Base-by-base conservation (phyloP, 2,797 vertebrate species). In the Amblyraja radiata region DNA sequence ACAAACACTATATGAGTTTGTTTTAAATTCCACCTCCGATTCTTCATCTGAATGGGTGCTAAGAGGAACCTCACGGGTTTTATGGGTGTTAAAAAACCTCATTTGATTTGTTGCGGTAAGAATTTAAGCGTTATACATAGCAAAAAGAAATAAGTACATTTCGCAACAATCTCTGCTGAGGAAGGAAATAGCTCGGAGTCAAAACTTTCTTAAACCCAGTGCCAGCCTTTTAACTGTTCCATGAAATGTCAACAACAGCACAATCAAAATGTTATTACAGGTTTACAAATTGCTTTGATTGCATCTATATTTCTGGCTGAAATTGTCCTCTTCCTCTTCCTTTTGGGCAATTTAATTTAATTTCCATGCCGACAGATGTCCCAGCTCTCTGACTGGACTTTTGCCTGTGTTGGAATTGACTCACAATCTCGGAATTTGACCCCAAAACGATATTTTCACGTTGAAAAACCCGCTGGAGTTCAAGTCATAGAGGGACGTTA, bases 231-330 rank as follows among this genome's bases (percentile, higher is more conserved):
- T 61, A 73, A 74, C 90, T 91, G 36, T 39, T 91, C 68, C 65
- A 71, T 73, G 90, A 71, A 91, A 91, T 73, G 90, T 74, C 90
- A 91, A 91, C 90, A 91, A 91, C 32, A 39, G 71, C 68, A 74
- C 54, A 91, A 91, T 91, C 90, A 74, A 91, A 71, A 91, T 91
- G 90, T 91, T 91, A 91, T 91, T 91, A 91, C 68, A 91, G 90
- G 68, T 74, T 91, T 94, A 95, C 96, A 96, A 96, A 97, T 97
- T 95, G 94, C 94, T 95, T 93, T 96, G 96, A 97, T 97, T 96
- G 93, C 96, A 96, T 96, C 97, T 95, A 97, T 97, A 96, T 97
- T 96, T 97, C 95, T 11, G 88, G 95, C 94, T 94, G 93, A 97
- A 97, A 97, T 95, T 93, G 93, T 94, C 94, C 93, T 93, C 93